These are phyloP conservation scores for Cyprinodon brontotheroides DNA, from an alignment of 2,113 vertebrate genomes.

Conservation along the genomic window DNA sequence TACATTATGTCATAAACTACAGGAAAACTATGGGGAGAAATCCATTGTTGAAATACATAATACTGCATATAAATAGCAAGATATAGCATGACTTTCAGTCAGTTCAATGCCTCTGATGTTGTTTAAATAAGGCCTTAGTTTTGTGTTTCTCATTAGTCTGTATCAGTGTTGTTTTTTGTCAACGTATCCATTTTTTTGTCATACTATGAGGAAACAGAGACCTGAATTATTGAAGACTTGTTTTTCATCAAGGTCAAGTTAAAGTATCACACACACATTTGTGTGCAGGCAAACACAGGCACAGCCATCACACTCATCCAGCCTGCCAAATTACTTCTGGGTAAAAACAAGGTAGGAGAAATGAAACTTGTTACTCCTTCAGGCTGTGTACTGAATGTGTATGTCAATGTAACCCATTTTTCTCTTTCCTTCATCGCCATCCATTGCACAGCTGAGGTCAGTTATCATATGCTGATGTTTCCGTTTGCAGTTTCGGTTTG, in stretches of 20 bases:
- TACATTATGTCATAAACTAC: background rate
- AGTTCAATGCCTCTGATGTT: background rate
- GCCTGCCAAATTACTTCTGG: constrained; percentile 38
- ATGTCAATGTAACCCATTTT: constrained; percentile 8
- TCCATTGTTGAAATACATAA: background rate
- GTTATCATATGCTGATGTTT: background rate
- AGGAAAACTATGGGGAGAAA: background rate
- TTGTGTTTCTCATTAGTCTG: background rate
- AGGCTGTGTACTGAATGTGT: background rate
- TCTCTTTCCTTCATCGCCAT: constrained; percentile 6
- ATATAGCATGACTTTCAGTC: background rate
- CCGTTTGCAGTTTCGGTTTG: background rate
- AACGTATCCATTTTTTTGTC: constrained; percentile 53
- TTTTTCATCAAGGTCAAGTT: constrained; percentile 64
- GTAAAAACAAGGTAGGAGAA: constrained; percentile 19
- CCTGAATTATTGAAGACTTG: constrained; percentile 61
- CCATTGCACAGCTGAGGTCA: background rate
- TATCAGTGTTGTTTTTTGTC: constrained; percentile 20
- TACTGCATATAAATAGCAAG: background rate
- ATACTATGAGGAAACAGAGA: constrained; percentile 16
- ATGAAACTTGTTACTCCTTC: constrained; percentile 22
- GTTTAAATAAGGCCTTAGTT: background rate
- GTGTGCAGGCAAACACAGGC: constrained; percentile 18
- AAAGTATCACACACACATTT: constrained; percentile 18
- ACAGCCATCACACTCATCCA: constrained; percentile 20